phyloP scores from a whole-genome alignment of 2,888 invertebrate genomes.

The Mechanitis mazaeus region DNA sequence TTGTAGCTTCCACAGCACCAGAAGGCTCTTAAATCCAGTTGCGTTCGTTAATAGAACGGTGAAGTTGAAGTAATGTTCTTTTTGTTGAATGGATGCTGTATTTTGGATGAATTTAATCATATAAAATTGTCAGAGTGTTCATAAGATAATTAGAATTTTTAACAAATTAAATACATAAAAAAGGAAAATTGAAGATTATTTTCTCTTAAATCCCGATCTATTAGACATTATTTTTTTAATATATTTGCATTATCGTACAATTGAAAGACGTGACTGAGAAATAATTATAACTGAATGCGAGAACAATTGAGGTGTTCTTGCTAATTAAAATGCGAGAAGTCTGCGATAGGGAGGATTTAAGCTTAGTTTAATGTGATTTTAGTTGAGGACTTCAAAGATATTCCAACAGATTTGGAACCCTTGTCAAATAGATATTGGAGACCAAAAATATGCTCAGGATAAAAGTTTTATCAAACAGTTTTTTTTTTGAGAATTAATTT shows the following conservation, averaged over 20 bases:
- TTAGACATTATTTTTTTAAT: conserved; percentile 21
- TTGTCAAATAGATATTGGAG: neutral
- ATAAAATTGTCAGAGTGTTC: no score
- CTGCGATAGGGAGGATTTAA: conserved; percentile 6
- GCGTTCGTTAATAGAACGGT: neutral
- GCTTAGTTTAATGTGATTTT: conserved; percentile 9
- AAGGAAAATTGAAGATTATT: conserved; percentile 3
- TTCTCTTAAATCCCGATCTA: neutral
- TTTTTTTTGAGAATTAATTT: neutral
- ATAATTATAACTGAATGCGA: conserved; percentile 21
- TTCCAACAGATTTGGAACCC: conserved; percentile 1
- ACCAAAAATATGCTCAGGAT: neutral
- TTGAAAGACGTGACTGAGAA: conserved; percentile 26
- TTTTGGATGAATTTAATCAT: no score
- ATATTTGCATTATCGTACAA: conserved; percentile 27
- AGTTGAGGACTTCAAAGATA: conserved; percentile 6
- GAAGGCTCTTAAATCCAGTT: neutral
- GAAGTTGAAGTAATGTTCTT: no score
- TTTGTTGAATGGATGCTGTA: no score
- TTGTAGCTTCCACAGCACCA: neutral
- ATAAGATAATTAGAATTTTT: no score
- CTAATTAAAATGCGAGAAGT: conserved; percentile 17
- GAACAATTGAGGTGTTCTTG: conserved; percentile 10
- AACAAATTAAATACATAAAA: neutral
- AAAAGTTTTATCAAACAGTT: neutral